Evolutionary conservation across 1,140 invertebrate genomes (phyloP), one percentile per base, ranked within the genome.

Genomic region (Camponotus floridanus): DNA sequence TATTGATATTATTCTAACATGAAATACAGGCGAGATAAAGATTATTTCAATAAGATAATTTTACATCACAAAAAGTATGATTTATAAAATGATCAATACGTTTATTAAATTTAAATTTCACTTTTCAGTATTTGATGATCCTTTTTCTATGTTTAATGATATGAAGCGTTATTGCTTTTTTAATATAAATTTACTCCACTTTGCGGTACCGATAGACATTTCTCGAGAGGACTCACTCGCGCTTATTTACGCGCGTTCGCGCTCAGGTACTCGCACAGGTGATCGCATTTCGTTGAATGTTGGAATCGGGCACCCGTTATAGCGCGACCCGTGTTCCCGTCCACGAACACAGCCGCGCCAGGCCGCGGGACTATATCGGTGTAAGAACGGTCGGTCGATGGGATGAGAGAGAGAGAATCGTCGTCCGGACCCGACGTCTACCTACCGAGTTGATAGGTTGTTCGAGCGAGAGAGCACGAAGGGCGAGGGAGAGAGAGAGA

Each of bases 381-480:
- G 94, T 94, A 95, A 93, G 94, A 94, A 94, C 94, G 92, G 91
- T 91, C 93, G 92, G 90, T 92, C 92, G 93, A 94, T 94, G 94
- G 94, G 93, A 94, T 94, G 94, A 93, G 94, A 93, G 90, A 91
- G 90, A 91, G 94, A 93, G 94, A 94, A 94, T 93, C 91, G 91
- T 87, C 92, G 93, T 94, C 94, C 94, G 93, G 92, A 92, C 85
- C 92, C 89, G 42, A 87, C 94, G 94, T 95, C 93, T 93, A 95
- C 92, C 94, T 92, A 91, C 94, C 93, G 94, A 95, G 94, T 95
- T 95, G 94, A 95, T 95, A 95, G 94, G 94, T 95, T 95, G 94
- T 94, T 94, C 93, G 92, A 93, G 93, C 86, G 92, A 93, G 92
- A 94, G 94, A 91, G 89, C 84, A 86, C 64, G 79, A 86, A 91